Evolutionary conservation across 2,888 invertebrate species (phyloP).

Genomic region (Drosophila gaucha): DNA sequence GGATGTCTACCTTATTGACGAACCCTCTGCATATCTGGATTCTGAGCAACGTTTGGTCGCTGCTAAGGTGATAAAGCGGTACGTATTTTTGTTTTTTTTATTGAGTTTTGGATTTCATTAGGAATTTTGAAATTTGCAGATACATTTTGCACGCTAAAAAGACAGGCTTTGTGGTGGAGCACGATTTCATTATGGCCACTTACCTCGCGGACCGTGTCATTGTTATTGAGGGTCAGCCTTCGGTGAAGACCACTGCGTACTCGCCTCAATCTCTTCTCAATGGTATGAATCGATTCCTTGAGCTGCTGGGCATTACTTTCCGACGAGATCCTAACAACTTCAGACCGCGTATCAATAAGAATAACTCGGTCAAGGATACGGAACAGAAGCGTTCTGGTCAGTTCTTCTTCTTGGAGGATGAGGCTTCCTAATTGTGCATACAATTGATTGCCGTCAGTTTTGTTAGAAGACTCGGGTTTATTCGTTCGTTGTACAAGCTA

Average conservation of each 20-base stretch:
- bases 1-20: slow-evolving; percentile 99
- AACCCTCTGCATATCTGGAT: slow-evolving; percentile 99
- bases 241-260: slow-evolving; percentile 94
- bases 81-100: not conserved
- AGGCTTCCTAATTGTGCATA: slow-evolving; percentile 49
- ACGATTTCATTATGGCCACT: slow-evolving; percentile 99
- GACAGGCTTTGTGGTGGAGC: slow-evolving; percentile 99
- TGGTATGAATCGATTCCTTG: slow-evolving; percentile 99
- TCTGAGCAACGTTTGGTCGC: slow-evolving; percentile 99
- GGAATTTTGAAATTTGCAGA: slow-evolving; percentile 83
- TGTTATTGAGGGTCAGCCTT: slow-evolving; percentile 98
- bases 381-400: slow-evolving; percentile 99
- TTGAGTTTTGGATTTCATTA: not conserved
- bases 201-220: slow-evolving; percentile 99
- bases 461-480: slow-evolving; percentile 28
- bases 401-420: slow-evolving; percentile 99
- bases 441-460: slow-evolving; percentile 53
- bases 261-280: slow-evolving; percentile 96
- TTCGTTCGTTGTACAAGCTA: slow-evolving; percentile 30
- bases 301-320: slow-evolving; percentile 98
- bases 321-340: slow-evolving; percentile 99
- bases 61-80: slow-evolving; percentile 99
- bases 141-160: slow-evolving; percentile 99
- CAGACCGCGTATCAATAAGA: slow-evolving; percentile 98
- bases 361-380: slow-evolving; percentile 98